Evolutionary conservation across 2,113 vertebrate genomes (phyloP), one percentile per base, ranked within the genome.

Genomic region (Thomomys bottae): DNA sequence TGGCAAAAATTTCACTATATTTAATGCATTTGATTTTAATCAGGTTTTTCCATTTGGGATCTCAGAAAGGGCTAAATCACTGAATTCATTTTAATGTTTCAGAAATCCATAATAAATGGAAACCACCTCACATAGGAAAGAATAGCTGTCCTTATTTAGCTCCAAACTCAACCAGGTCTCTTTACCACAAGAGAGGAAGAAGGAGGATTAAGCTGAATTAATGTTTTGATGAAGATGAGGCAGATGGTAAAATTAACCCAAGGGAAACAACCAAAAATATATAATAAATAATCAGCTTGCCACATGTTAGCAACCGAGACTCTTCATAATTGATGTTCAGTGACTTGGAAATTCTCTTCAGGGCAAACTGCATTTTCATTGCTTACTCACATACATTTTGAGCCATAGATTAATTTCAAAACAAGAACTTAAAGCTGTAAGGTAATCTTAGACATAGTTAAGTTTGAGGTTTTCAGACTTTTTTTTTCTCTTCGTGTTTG

Each of bases 181-280:
- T 93, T 96, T 91, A 95, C 96, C 93, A 93, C 91, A 84, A 94
- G 87, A 94, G 91, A 96, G 87, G 94, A 89, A 93, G 94, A 94
- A 96, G 91, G 89, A 82, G 92, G 94, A 94, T 96, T 95, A 96
- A 82, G 95, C 75, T 82, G 36, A 95, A 96, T 96, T 91, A 94
- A 93, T 95, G 93, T 96, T 96, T 95, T 93, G 89, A 95, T 95
- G 95, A 95, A 92, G 96, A 93, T 84, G 87, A 94, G 84, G 95
- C 93, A 94, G 94, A 96, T 96, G 95, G 95, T 92, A 89, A 89
- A 96, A 94, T 92, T 92, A 94, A 93, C 95, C 85, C 2, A 1
- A 91, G 84, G 93, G 92, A 96, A 94, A 54, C 45, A 83, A 85
- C 63, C 75, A 80, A 77, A 78, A 91, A 95, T 54, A 12, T 54